Evolutionary conservation across 2,888 invertebrate species (phyloP), one percentile per base, ranked within the genome.

Genomic region (Synanthedon myopaeformis): DNA sequence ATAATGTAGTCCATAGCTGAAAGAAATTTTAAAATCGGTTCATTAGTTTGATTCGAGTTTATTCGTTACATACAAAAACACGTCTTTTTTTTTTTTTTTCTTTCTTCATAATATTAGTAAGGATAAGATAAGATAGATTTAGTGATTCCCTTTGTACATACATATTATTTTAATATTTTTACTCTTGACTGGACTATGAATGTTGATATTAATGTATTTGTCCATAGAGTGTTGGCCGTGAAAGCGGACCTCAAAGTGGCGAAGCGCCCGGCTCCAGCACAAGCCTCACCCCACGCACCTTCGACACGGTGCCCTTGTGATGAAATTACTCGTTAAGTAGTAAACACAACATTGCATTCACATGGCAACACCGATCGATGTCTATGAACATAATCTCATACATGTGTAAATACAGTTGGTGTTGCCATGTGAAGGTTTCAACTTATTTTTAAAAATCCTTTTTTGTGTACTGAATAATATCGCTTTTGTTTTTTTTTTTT

Each of bases 231-330:
- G 69, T 79, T 55, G 84, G 85, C 11, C 83, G 89, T 51, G 90
- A 89, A 66, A 83, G 89, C 56, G 89, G 89, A 11, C 89, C 89
- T 48, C 91, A 91, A 61, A 83, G 90, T 56, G 90, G 90, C 49
- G 90, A 91, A 67, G 90, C 91, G n/a, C 89, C 90, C 1, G 91
- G 91, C 50, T 91, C 91, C 57, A 88, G 88, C 70, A 88, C 87
- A 57, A 86, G 82, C 66, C 73, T 86, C 57, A 73, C 82, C 56
- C 71, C 76, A 5, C 80, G 85, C 63, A 76, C 80, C 59, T 83
- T 80, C 58, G 85, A 82, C 57, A 72, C 79, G 51, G 83, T 85
- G 64, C 82, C 83, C 66, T 81, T 86, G 86, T 86, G 84, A 85
- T 85, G 73, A 80, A 72, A 63, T 72, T 70, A 74, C 66, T 72